Percentiles rank a stretch among this genome's conserved stretches.
Evolutionary conservation across 2,113 vertebrate species (phyloP).

Genomic region (Corythaeola cristata): DNA sequence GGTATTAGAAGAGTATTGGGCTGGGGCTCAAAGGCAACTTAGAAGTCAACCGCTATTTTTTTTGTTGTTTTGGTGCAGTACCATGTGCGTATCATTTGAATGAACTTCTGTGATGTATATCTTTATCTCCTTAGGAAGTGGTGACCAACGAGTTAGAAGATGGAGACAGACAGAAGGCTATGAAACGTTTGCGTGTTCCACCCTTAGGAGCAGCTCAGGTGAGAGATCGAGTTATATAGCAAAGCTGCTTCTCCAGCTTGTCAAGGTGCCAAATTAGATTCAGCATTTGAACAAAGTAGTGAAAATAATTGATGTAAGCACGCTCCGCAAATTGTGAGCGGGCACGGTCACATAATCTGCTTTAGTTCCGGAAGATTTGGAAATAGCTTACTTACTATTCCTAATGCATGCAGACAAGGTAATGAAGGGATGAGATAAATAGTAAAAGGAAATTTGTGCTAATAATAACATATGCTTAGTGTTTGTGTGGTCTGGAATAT

Average conservation of each 20-base stretch:
- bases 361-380: not conserved
- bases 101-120: not conserved
- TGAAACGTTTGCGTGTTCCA: constrained; percentile 97
- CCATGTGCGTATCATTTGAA: not conserved
- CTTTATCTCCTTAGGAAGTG: constrained; percentile 79
- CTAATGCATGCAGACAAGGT: not conserved
- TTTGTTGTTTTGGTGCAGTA: not conserved
- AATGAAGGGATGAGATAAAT: not conserved
- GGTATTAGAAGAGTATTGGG: not conserved
- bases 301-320: not conserved
- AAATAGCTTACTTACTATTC: not conserved
- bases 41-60: not conserved
- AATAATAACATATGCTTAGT: not conserved
- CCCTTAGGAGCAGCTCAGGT: constrained; percentile 98
- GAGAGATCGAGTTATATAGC: not conserved
- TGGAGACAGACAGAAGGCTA: constrained; percentile 96
- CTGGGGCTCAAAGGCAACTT: not conserved
- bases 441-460: not conserved
- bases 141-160: constrained; percentile 96
- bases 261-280: not conserved
- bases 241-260: not conserved
- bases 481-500: not conserved
- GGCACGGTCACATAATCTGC: not conserved
- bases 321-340: not conserved
- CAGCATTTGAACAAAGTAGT: not conserved